Evolutionary conservation across 2,113 vertebrate species (phyloP), one percentile per base, ranked within the genome.

Genomic region (Zingel zingel): DNA sequence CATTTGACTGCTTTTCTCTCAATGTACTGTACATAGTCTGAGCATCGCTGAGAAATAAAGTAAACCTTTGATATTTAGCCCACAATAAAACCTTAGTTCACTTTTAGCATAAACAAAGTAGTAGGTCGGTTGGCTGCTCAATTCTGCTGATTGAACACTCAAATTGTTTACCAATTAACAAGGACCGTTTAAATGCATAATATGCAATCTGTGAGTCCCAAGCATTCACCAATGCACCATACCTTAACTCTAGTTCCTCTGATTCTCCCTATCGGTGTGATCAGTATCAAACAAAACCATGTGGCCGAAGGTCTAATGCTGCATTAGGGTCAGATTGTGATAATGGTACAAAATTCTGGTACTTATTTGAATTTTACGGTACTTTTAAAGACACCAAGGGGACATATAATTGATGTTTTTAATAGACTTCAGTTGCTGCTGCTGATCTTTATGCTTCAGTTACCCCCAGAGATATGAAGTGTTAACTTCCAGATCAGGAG

Each of bases 151-250:
- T 67, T 14, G 56, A 75, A 79, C 73, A 53, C 54, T 51, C 13
- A 73, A 84, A 81, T 79, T 79, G 86, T 90, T 88, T 91, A 84
- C 80, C 48, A 25, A 67, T 73, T 67, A 83, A 68, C 77, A 51
- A 84, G 43, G 81, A 83, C 68, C 84, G 78, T 74, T 83, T n/a
- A 84, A 71, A 87, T 72, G 82, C 54, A 66, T 89, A 66, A 51
- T 61, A 57, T 74, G 81, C 66, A 79, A 54, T 79, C 65, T 84
- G 69, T 81, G 73, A 81, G 59, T 64, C 75, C 75, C 54, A 54
- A 39, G 50, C 58, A 56, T 79, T 73, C 36, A 75, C 76, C 57
- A 23, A 27, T 73, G 58, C 74, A 57, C 62, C 75, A 68, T 39
- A 43, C 47, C 67, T 84, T 72, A 77, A 57, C 56, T 77, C n/a